Conservation (phyloP, 2,888 invertebrate genomes). For the Drosophila demipolita region DNA sequence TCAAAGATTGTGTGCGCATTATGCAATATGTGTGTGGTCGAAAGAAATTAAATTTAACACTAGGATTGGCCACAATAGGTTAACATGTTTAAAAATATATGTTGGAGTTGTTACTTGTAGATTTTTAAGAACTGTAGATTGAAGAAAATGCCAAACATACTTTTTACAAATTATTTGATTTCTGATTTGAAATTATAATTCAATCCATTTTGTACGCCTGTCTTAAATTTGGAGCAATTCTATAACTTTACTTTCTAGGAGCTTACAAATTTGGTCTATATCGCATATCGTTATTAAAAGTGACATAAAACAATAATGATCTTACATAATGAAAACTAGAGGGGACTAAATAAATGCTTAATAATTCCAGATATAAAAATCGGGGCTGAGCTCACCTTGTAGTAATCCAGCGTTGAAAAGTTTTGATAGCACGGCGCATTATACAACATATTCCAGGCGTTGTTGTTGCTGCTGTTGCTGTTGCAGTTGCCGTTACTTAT, state of each 20-base stretch:
- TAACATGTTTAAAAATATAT: background rate
- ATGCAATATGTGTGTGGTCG: slow-evolving; percentile 69
- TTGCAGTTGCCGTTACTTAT: slow-evolving; percentile 22
- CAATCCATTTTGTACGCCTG: background rate
- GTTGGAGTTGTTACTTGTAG: background rate
- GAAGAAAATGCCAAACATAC: too few species aligned
- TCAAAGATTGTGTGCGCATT: slow-evolving; percentile 29
- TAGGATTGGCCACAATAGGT: background rate
- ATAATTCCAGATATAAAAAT: background rate
- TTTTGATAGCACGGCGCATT: slow-evolving; percentile 85
- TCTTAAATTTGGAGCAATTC: background rate
- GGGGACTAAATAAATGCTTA: background rate
- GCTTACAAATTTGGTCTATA: background rate
- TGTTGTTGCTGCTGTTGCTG: slow-evolving; percentile 41
- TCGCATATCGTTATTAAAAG: slow-evolving; percentile 14
- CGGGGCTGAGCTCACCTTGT: slow-evolving; percentile 79
- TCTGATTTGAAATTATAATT: background rate
- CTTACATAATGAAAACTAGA: background rate
- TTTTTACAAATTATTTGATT: background rate
- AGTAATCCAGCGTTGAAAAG: slow-evolving; percentile 85
- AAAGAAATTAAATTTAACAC: background rate
- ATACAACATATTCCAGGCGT: slow-evolving; percentile 84
- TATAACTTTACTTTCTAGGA: background rate
- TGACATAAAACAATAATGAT: slow-evolving; percentile 22
- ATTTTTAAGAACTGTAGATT: too few species aligned